Conservation (phyloP, 2,888 invertebrate genomes). For the Taenaris catops region DNA sequence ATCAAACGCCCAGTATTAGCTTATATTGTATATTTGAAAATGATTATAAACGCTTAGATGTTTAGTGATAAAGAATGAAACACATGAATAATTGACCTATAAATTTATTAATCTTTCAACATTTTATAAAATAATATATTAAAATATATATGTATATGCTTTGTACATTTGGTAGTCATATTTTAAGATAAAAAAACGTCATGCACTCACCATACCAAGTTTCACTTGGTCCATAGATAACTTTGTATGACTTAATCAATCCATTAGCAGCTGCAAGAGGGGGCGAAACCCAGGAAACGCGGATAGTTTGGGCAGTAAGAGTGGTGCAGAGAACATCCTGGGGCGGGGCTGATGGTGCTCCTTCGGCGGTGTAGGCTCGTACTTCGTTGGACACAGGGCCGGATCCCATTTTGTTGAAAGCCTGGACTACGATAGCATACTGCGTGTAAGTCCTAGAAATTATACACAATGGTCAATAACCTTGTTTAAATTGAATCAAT, state of each 20-base stretch:
- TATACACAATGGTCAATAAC: no score
- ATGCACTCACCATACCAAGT: slow-evolving; percentile 92
- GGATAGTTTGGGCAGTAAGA: slow-evolving; percentile 95
- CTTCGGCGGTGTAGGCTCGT: slow-evolving; percentile 96
- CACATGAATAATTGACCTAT: no score
- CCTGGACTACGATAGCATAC: slow-evolving; percentile 97
- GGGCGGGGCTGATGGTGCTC: slow-evolving; percentile 94
- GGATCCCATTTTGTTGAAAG: slow-evolving; percentile 95
- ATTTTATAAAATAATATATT: no score
- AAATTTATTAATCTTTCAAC: no score
- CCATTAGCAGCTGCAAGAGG: slow-evolving; percentile 95
- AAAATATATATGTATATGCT: no score
- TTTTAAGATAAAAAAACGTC: no score
- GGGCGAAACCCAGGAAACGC: slow-evolving; percentile 97
- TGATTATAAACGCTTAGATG: no score
- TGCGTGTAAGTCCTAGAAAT: slow-evolving; percentile 93
- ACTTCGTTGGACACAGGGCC: slow-evolving; percentile 95
- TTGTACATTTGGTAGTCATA: no score
- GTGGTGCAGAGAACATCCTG: slow-evolving; percentile 96
- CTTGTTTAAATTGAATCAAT: no score
- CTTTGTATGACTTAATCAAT: slow-evolving; percentile 97
- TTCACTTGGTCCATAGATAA: slow-evolving; percentile 94
- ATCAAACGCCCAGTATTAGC: no score
- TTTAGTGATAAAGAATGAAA: no score
- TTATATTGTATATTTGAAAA: no score